phyloP scores from a whole-genome alignment of 2,797 vertebrate species.

The Pelodytes ibericus region DNA sequence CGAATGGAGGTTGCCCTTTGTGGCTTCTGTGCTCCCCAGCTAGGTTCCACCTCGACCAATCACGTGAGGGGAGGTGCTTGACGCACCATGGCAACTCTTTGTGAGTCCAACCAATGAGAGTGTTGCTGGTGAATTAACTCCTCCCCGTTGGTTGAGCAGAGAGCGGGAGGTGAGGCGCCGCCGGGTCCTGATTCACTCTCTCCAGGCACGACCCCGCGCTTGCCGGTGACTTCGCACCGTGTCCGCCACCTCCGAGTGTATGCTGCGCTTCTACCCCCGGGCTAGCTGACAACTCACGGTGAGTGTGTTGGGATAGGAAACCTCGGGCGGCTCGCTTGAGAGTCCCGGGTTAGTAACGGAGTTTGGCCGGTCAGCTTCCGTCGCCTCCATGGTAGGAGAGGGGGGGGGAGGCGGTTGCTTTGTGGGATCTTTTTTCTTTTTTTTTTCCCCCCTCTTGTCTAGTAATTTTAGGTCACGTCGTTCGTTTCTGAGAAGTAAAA shows the following conservation, averaged over 20 bases:
- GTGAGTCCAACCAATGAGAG: neutral
- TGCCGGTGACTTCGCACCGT: no score
- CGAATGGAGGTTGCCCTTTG: no score
- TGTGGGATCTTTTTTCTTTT: no score
- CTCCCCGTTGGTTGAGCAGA: conserved; percentile 15
- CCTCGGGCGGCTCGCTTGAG: no score
- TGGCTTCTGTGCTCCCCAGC: no score
- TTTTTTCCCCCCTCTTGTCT: no score
- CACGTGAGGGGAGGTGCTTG: conserved; percentile 39
- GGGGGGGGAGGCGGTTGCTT: no score
- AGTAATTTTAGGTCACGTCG: neutral
- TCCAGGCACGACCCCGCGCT: neutral
- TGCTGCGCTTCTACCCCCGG: conserved; percentile 14
- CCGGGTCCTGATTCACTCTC: neutral
- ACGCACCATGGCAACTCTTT: neutral
- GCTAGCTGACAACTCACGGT: conserved; percentile 22
- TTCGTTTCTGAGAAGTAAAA: neutral
- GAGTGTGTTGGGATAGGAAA: conserved; percentile 14
- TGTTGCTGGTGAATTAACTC: neutral
- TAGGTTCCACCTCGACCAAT: conserved; percentile 3
- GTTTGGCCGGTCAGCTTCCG: no score
- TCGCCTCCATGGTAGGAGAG: no score
- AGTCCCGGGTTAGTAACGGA: neutral
- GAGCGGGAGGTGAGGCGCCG: conserved; percentile 11
- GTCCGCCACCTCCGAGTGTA: conserved; percentile 9